Percentiles rank a stretch among this genome's conserved stretches.
These are phyloP conservation scores for Drosophila littoralis DNA, from an alignment of 1,140 invertebrate genomes.

Conservation along the genomic window DNA sequence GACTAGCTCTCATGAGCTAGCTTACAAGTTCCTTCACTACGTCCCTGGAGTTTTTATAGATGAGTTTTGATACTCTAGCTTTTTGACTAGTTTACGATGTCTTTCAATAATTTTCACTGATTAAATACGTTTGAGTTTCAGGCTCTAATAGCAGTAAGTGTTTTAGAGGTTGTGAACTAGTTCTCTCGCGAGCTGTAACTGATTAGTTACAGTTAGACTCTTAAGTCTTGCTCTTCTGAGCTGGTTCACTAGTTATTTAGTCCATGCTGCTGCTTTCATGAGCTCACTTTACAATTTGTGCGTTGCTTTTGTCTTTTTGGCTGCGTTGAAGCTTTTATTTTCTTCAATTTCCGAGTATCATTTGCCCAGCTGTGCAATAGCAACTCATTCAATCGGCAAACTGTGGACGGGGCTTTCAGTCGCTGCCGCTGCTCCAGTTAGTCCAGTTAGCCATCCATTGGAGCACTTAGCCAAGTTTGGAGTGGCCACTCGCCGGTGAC, in stretches of 20 bases:
- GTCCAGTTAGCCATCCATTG: constrained; percentile 3
- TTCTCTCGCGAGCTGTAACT: too few relatives aligned
- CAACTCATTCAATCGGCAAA: constrained; percentile 20
- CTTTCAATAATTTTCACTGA: too few relatives aligned
- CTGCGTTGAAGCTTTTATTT: neutral
- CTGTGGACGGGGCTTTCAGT: constrained; percentile 15
- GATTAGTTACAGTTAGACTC: too few relatives aligned
- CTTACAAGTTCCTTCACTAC: neutral
- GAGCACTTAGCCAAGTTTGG: constrained; percentile 26
- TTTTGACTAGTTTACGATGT: too few relatives aligned
- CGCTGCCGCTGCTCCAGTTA: neutral
- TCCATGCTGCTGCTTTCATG: neutral
- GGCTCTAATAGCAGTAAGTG: too few relatives aligned
- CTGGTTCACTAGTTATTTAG: neutral
- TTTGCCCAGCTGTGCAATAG: constrained; percentile 12
- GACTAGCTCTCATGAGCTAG: neutral
- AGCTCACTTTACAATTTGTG: neutral
- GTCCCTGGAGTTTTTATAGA: too few relatives aligned
- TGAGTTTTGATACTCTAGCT: too few relatives aligned
- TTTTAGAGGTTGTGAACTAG: too few relatives aligned
- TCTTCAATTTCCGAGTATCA: neutral
- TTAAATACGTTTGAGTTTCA: too few relatives aligned
- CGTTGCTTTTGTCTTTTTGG: neutral
- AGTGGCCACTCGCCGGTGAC: constrained; percentile 37
- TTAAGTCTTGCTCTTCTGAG: too few relatives aligned